Conservation (phyloP, 23 tunicate genomes). For the Aplidium turbinatum region DNA sequence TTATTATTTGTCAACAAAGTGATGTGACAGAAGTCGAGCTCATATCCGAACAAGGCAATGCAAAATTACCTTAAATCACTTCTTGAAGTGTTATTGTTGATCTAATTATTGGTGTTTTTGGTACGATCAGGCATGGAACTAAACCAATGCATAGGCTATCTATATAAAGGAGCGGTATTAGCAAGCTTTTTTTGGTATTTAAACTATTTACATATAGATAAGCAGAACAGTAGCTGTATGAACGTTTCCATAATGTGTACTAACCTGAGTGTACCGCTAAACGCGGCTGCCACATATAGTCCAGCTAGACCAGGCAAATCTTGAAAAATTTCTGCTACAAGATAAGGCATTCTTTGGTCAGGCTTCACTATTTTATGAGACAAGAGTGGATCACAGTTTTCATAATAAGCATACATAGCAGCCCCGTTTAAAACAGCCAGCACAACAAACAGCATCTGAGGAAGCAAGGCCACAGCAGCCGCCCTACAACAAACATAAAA, state of each 20-base stretch:
- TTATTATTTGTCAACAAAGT: too few relatives aligned
- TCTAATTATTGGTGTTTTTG: too few relatives aligned
- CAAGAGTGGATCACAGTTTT: slow-evolving; percentile 56
- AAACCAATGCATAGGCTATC: too few relatives aligned
- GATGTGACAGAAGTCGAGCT: too few relatives aligned
- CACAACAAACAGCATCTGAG: slow-evolving; percentile 7
- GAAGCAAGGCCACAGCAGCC: slow-evolving; percentile 32
- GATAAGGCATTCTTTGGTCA: slow-evolving; percentile 59
- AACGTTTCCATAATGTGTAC: background rate
- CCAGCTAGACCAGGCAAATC: slow-evolving; percentile 56
- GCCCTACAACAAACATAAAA: too few relatives aligned
- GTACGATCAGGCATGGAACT: too few relatives aligned
- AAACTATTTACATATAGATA: background rate
- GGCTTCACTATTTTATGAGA: slow-evolving; percentile 44
- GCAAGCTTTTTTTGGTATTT: too few relatives aligned
- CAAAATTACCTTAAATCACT: too few relatives aligned
- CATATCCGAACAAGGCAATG: too few relatives aligned
- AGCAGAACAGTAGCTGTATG: background rate
- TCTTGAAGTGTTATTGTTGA: too few relatives aligned
- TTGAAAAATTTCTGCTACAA: slow-evolving; percentile 53
- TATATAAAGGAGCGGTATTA: too few relatives aligned
- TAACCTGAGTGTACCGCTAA: slow-evolving; percentile 57
- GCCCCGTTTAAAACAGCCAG: slow-evolving; percentile 42
- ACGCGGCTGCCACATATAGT: slow-evolving; percentile 51
- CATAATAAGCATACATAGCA: slow-evolving; percentile 62